phyloP scores from a whole-genome alignment of 2,888 invertebrate genomes.

The Sphaerolaimus hirsutus region DNA sequence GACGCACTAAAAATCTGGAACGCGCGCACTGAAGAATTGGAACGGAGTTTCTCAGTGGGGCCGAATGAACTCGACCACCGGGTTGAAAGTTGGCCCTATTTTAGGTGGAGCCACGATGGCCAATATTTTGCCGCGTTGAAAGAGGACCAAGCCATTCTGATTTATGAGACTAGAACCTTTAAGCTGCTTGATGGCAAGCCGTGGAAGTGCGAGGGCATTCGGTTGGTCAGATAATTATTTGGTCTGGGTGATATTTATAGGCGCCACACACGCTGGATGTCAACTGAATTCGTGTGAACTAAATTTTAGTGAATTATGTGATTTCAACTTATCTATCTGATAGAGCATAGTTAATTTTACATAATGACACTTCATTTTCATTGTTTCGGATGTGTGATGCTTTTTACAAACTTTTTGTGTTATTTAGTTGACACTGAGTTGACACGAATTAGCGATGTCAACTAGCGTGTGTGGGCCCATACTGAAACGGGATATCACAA shows the following conservation, averaged over 20 bases:
- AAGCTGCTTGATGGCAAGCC: slow-evolving; percentile 77
- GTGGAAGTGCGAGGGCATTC: slow-evolving; percentile 41
- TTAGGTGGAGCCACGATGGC: slow-evolving; percentile 69
- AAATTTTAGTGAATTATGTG: too few species aligned
- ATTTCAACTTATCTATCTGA: too few species aligned
- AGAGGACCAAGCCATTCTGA: slow-evolving; percentile 45
- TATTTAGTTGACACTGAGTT: too few species aligned
- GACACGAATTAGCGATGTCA: too few species aligned
- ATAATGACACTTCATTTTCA: too few species aligned
- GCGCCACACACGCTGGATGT: not conserved
- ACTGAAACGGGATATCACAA: too few species aligned
- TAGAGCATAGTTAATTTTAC: too few species aligned
- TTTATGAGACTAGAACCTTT: slow-evolving; percentile 87
- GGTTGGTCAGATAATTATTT: slow-evolving; percentile 14
- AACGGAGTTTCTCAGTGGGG: slow-evolving; percentile 63
- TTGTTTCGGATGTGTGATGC: too few species aligned
- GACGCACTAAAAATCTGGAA: slow-evolving; percentile 77
- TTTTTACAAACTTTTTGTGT: too few species aligned
- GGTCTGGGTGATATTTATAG: not conserved
- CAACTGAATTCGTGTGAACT: too few species aligned
- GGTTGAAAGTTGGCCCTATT: slow-evolving; percentile 14
- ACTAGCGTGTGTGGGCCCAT: too few species aligned
- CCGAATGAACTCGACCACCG: slow-evolving; percentile 9
- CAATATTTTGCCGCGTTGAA: slow-evolving; percentile 71
- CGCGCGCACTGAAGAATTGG: slow-evolving; percentile 72